Evolutionary conservation across 1,140 invertebrate genomes (phyloP).

Genomic region (Theocolax elegans): DNA sequence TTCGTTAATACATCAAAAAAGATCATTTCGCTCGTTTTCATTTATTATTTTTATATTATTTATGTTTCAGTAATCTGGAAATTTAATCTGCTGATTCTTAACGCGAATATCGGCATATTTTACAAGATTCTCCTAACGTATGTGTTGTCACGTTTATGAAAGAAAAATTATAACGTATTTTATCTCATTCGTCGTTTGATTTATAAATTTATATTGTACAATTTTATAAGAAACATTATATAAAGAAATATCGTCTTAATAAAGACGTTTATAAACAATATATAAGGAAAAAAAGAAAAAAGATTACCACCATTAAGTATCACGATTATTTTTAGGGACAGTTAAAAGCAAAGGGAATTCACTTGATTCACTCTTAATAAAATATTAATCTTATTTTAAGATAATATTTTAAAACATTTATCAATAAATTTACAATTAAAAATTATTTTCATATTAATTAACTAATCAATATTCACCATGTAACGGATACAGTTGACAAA

Average conservation of each 20-base stretch:
- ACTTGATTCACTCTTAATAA: no score
- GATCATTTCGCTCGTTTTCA: constrained; percentile 13
- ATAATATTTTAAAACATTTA: no score
- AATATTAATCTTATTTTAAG: no score
- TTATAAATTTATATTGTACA: constrained; percentile 36
- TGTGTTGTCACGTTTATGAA: background rate
- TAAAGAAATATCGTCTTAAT: background rate
- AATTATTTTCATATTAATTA: no score
- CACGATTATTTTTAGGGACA: no score
- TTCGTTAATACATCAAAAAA: constrained; percentile 55
- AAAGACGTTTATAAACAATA: background rate
- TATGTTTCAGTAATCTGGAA: constrained; percentile 7
- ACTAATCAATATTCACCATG: no score
- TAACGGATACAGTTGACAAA: no score
- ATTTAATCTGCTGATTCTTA: background rate
- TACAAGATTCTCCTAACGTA: constrained; percentile 16
- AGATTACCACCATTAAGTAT: background rate
- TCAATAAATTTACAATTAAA: no score
- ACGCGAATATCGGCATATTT: constrained; percentile 7
- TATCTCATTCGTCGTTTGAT: constrained; percentile 1
- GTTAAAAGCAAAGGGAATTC: no score
- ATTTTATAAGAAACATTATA: constrained; percentile 26
- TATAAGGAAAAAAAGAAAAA: background rate
- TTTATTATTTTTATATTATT: no score
- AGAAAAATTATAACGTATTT: background rate